phyloP scores from a whole-genome alignment of 2,113 vertebrate genomes.

The Ageneiosus marmoratus region DNA sequence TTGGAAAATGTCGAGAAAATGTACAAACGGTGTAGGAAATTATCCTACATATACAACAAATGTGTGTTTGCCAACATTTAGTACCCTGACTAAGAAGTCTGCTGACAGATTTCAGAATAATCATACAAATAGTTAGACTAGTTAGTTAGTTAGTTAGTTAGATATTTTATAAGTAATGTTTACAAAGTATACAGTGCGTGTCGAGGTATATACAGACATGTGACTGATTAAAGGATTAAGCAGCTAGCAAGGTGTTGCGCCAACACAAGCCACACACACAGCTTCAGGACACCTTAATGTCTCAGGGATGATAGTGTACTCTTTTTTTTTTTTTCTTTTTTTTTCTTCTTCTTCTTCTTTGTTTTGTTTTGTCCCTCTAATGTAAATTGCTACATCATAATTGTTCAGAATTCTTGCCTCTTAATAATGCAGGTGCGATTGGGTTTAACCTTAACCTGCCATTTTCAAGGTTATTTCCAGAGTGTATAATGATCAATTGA shows the following conservation, averaged over 20 bases:
- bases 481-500: background rate
- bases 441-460: background rate
- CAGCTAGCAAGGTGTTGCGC: background rate
- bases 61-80: background rate
- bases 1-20: background rate
- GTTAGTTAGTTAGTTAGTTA: too few species aligned
- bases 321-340: background rate
- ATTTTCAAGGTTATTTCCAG: background rate
- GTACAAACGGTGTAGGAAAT: background rate
- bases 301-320: background rate
- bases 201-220: background rate
- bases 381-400: background rate
- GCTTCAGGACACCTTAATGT: background rate
- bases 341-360: background rate
- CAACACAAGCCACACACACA: background rate
- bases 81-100: background rate
- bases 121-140: too few species aligned
- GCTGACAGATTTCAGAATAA: background rate
- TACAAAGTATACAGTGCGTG: background rate
- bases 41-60: background rate
- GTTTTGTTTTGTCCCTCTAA: too few species aligned
- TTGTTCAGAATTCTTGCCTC: background rate
- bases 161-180: background rate
- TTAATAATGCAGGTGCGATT: background rate
- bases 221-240: background rate